These are phyloP conservation scores for Pseudopodoces humilis DNA, from an alignment of 2,113 vertebrate genomes.

Conservation along the genomic window DNA sequence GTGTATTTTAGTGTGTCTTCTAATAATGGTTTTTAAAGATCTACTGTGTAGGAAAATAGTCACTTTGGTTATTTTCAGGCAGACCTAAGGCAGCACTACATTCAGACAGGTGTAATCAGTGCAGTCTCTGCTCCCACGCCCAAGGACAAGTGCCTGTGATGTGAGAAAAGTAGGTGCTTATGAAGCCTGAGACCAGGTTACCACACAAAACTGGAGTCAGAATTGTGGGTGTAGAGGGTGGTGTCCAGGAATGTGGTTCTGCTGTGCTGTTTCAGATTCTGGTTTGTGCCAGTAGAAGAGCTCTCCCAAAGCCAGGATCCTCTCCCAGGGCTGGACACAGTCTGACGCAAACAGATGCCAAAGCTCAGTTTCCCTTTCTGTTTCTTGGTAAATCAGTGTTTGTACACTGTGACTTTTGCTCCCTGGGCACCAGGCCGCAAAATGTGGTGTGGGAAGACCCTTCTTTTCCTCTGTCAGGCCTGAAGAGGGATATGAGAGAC, in stretches of 20 bases:
- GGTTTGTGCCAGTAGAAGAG: neutral
- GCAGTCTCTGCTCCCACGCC: neutral
- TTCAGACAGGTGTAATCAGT: neutral
- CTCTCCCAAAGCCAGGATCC: neutral
- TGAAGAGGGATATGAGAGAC: neutral
- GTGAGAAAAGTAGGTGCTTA: neutral
- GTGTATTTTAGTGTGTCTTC: neutral
- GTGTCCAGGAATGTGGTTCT: neutral
- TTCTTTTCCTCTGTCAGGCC: neutral
- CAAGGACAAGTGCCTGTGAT: neutral
- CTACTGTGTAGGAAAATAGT: neutral
- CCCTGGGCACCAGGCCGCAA: neutral
- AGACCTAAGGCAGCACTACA: neutral
- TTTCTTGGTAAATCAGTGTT: neutral
- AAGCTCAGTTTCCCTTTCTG: neutral
- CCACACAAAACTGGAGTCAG: accelerated
- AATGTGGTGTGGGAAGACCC: neutral
- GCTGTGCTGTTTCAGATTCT: neutral
- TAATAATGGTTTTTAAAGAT: neutral
- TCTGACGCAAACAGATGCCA: neutral
- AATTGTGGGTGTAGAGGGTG: neutral
- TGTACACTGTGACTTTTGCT: neutral
- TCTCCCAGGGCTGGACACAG: neutral
- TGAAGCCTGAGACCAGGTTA: accelerated
- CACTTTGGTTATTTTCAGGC: neutral